Evolutionary conservation across 1,140 invertebrate genomes (phyloP).

Genomic region (Periplaneta americana): DNA sequence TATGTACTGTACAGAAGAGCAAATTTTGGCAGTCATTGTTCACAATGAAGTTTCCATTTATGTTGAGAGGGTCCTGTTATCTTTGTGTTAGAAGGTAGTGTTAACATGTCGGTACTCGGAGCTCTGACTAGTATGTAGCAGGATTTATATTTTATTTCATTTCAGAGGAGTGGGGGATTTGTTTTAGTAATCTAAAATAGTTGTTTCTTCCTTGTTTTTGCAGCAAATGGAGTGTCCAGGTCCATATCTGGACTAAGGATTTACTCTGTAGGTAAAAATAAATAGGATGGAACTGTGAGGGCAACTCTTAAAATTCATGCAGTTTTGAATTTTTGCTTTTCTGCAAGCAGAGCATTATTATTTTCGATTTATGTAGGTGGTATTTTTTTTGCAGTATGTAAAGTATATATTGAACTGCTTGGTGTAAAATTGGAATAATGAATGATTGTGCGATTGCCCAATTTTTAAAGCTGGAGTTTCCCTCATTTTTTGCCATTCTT

Average conservation of each 20-base stretch:
- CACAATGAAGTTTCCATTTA: too few species aligned
- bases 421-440: not conserved
- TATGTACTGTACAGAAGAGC: too few species aligned
- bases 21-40: too few species aligned
- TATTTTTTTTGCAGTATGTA: not conserved
- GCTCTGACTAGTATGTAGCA: not conserved
- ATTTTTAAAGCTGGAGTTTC: not conserved
- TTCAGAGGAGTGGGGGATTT: not conserved
- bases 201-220: conserved; percentile 29
- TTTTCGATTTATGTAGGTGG: not conserved
- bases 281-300: conserved; percentile 3
- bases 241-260: conserved; percentile 37
- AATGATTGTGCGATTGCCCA: not conserved
- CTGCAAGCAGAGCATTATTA: not conserved
- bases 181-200: conserved; percentile 15
- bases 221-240: conserved; percentile 41
- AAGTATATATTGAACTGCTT: not conserved
- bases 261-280: conserved; percentile 39
- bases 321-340: not conserved
- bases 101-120: not conserved
- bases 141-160: not conserved
- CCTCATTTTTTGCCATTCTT: not conserved
- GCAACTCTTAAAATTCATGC: not conserved
- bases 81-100: not conserved
- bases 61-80: too few species aligned